phyloP scores from a whole-genome alignment of 2,888 invertebrate species.

The Calameuta filiformis region DNA sequence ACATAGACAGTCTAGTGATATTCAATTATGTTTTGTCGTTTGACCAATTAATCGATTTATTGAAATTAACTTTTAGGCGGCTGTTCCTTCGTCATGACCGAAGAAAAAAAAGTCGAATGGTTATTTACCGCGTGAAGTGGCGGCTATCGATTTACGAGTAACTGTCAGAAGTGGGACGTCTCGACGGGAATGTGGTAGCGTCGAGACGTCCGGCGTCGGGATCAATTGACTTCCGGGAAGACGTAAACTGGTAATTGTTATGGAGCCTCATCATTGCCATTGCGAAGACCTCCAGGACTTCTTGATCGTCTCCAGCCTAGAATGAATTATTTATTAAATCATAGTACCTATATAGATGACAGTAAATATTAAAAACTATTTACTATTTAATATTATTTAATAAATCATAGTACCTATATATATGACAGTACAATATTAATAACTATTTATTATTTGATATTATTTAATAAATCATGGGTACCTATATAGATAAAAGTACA shows the following conservation, averaged over 20 bases:
- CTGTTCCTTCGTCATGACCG: not conserved
- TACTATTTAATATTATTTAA: too few species aligned
- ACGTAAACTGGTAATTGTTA: not conserved
- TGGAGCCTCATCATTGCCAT: too few species aligned
- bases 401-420: too few species aligned
- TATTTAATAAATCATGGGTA: too few species aligned
- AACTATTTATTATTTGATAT: not conserved
- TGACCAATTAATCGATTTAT: not conserved
- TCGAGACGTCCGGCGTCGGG: not conserved
- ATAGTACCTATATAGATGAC: not conserved
- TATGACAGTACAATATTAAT: not conserved
- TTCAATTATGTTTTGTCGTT: not conserved
- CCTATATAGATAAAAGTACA: not conserved
- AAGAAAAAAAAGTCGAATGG: not conserved
- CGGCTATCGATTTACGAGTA: not conserved
- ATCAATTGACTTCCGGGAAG: not conserved
- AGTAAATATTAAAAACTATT: not conserved
- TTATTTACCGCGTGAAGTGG: not conserved
- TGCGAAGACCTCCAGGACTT: too few species aligned
- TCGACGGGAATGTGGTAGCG: not conserved
- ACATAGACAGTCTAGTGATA: not conserved
- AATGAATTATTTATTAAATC: too few species aligned
- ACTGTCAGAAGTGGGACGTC: not conserved
- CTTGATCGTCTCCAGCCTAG: too few species aligned
- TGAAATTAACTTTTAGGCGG: not conserved